These are phyloP conservation scores for Decapterus maruadsi DNA, from an alignment of 2,797 vertebrate genomes.

Conservation along the genomic window DNA sequence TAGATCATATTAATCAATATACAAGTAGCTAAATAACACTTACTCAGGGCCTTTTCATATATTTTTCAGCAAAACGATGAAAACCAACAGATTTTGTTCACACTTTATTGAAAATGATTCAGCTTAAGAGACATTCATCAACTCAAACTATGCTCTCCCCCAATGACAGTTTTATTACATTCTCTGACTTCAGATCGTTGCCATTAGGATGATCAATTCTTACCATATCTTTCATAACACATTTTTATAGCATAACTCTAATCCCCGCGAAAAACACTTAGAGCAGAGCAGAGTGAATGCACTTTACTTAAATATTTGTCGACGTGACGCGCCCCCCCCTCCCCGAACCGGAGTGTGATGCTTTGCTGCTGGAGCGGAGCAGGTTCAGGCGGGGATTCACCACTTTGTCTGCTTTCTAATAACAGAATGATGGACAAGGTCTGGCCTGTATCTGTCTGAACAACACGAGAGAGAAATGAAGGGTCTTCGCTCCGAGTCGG, in stretches of 20 bases:
- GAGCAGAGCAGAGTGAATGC: neutral
- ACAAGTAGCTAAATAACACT: neutral
- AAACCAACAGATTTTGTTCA: neutral
- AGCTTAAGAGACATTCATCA: neutral
- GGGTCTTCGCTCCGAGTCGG: slow-evolving; percentile 39
- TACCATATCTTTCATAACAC: neutral
- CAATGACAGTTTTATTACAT: neutral
- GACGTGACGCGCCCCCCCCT: neutral
- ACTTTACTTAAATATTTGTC: neutral
- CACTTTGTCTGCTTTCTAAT: slow-evolving; percentile 53
- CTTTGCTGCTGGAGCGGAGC: slow-evolving; percentile 34
- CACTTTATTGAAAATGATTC: neutral
- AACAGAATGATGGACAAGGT: slow-evolving; percentile 67
- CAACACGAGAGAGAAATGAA: slow-evolving; percentile 52
- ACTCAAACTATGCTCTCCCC: neutral
- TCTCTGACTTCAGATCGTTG: neutral
- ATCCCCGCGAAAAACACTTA: neutral
- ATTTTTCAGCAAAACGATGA: neutral
- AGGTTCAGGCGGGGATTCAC: slow-evolving; percentile 49
- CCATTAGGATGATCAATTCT: neutral
- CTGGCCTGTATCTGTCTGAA: slow-evolving; percentile 59
- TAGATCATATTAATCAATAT: neutral
- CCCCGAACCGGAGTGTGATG: slow-evolving; percentile 17
- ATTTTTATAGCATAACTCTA: neutral
- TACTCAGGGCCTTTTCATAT: neutral